Conservation (phyloP, 2,113 vertebrate genomes). For the Siniperca chuatsi region DNA sequence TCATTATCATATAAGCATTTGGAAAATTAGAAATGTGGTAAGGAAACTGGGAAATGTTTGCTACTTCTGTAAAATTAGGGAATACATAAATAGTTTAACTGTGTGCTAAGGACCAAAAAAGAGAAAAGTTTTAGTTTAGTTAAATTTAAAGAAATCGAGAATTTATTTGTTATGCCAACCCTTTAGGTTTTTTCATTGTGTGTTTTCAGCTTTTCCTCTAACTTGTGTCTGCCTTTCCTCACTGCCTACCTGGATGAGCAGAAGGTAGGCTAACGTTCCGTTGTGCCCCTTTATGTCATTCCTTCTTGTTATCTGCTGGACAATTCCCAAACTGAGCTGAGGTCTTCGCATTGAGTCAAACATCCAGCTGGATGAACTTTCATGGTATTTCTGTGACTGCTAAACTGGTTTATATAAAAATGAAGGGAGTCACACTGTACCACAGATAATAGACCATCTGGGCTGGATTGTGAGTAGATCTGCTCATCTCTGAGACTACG, state of each 20-base stretch:
- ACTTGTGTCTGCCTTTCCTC: conserved; percentile 61
- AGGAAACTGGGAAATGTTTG: not conserved
- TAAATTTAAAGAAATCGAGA: not conserved
- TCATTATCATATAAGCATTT: not conserved
- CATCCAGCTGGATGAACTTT: conserved; percentile 14
- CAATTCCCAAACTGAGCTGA: not conserved
- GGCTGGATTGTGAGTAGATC: not conserved
- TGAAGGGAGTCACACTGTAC: not conserved
- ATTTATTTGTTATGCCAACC: not conserved
- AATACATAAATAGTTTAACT: not conserved
- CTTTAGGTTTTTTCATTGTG: conserved; percentile 15
- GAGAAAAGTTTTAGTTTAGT: not conserved
- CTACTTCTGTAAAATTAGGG: not conserved
- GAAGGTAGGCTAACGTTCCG: conserved; percentile 71
- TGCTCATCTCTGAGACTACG: not conserved
- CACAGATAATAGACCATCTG: conserved; percentile 1
- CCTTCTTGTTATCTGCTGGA: not conserved
- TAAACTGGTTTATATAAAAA: not conserved
- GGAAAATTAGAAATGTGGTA: not conserved
- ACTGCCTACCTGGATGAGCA: conserved; percentile 72
- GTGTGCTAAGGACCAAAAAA: not conserved
- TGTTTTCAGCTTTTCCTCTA: conserved; percentile 58
- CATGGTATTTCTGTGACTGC: not conserved
- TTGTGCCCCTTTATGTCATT: not conserved
- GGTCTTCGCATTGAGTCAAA: not conserved